Conservation (phyloP, 2,113 vertebrate genomes). For the Nibea albiflora region DNA sequence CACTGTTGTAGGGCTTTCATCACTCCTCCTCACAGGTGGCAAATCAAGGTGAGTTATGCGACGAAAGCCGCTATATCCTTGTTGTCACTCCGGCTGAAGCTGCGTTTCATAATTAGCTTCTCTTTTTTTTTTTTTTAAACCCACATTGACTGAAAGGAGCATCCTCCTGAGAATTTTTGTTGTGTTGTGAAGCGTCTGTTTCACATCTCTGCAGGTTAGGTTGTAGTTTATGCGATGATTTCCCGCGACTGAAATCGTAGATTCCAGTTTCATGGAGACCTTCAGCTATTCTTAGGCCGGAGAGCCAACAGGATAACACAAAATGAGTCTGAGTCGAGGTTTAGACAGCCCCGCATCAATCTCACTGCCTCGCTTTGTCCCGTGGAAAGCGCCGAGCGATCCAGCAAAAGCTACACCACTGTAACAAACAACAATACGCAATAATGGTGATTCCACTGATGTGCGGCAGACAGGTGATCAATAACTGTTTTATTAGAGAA, state of each 20-base stretch:
- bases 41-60: conserved; percentile 24
- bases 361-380: conserved; percentile 44
- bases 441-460: conserved; percentile 62
- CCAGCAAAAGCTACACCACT: conserved; percentile 31
- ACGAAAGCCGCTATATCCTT: conserved; percentile 17
- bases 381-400: conserved; percentile 18
- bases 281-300: conserved; percentile 1
- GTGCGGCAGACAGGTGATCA: conserved; percentile 68
- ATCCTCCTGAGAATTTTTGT: background rate
- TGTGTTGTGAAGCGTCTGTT: conserved; percentile 16
- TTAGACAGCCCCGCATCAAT: conserved; percentile 40
- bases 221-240: conserved; percentile 19
- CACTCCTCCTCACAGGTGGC: conserved; percentile 13
- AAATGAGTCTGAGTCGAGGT: conserved; percentile 48
- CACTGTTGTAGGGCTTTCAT: conserved; percentile 38
- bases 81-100: conserved; percentile 7
- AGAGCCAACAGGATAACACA: conserved; percentile 42
- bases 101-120: conserved; percentile 18
- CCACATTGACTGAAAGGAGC: conserved; percentile 3
- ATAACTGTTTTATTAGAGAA: conserved; percentile 69
- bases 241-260: conserved; percentile 18
- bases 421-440: conserved; percentile 44
- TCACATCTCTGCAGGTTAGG: background rate
- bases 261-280: conserved; percentile 29
- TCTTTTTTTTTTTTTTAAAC: background rate